Conservation (phyloP, 2,113 vertebrate genomes). For the Zosterops hypoxanthus region DNA sequence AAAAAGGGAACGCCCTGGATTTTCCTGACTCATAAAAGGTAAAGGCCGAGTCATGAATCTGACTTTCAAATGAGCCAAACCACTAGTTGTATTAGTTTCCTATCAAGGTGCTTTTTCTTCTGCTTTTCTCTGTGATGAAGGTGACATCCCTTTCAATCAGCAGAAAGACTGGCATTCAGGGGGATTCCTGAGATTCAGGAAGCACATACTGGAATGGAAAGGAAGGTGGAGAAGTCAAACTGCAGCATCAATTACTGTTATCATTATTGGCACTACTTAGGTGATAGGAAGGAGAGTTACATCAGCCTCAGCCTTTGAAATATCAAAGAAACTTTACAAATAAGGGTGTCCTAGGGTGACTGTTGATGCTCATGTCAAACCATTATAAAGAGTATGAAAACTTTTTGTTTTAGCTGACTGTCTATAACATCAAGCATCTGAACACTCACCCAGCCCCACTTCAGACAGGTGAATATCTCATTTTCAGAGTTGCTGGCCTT, state of each 20-base stretch:
- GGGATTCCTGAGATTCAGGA: neutral
- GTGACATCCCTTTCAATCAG: neutral
- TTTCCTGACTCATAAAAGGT: constrained; percentile 5
- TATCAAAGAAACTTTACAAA: neutral
- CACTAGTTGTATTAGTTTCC: neutral
- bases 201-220: neutral
- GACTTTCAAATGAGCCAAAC: neutral
- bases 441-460: neutral
- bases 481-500: neutral
- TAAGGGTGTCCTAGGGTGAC: no score
- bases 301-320: neutral
- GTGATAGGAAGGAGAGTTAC: neutral
- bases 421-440: neutral
- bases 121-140: neutral
- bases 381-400: neutral
- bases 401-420: neutral
- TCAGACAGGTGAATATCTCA: neutral
- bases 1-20: neutral
- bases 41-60: neutral
- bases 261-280: neutral
- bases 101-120: neutral
- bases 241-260: neutral
- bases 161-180: neutral
- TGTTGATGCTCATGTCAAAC: no score
- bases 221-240: neutral